These are phyloP conservation scores for Cuculus canorus DNA, from an alignment of 2,797 vertebrate species.

Conservation along the genomic window DNA sequence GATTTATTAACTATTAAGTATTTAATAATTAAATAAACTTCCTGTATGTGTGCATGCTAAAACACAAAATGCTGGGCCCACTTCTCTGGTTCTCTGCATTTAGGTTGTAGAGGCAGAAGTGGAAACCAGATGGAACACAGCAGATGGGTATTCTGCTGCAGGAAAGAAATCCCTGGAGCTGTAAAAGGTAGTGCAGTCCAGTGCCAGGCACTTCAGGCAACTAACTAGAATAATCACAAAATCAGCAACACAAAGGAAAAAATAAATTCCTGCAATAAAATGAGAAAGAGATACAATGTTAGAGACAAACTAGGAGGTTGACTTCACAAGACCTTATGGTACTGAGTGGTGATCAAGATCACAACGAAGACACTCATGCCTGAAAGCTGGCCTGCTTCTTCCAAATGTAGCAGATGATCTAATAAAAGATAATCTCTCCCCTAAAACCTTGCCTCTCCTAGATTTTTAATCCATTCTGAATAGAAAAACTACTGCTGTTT, in stretches of 20 bases:
- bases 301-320: background rate
- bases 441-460: background rate
- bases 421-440: background rate
- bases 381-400: constrained; percentile 17
- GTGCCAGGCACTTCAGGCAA: background rate
- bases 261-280: background rate
- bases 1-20: background rate
- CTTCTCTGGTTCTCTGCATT: background rate
- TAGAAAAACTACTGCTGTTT: background rate
- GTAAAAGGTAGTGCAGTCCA: constrained; percentile 19
- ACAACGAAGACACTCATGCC: background rate
- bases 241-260: background rate
- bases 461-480: background rate
- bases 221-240: constrained; percentile 16
- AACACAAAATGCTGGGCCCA: background rate
- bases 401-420: background rate
- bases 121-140: background rate
- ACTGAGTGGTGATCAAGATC: background rate
- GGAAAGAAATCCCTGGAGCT: background rate
- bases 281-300: background rate
- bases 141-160: constrained; percentile 28
- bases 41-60: background rate
- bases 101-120: background rate
- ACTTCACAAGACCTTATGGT: background rate
- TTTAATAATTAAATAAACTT: background rate